Percentiles rank a stretch among this genome's conserved stretches.
These are phyloP conservation scores for Silurus lanzhouensis DNA, from an alignment of 2,797 vertebrate genomes.

Conservation along the genomic window DNA sequence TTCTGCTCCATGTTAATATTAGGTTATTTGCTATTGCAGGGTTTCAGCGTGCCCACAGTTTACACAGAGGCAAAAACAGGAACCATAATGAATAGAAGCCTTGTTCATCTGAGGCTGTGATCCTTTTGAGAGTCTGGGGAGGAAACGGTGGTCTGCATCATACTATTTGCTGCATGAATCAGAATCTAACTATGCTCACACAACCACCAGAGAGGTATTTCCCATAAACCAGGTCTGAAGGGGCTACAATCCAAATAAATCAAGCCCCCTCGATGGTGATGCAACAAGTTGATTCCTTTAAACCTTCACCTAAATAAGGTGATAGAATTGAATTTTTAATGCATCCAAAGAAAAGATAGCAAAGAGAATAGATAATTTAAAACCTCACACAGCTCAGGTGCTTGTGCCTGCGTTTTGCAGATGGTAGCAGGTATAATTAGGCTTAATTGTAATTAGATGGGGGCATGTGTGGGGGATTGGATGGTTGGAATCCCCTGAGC, in stretches of 20 bases:
- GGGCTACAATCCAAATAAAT: constrained; percentile 40
- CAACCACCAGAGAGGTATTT: constrained; percentile 45
- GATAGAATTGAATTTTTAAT: not conserved
- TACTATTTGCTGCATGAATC: constrained; percentile 59
- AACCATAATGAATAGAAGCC: constrained; percentile 51
- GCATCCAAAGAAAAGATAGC: not conserved
- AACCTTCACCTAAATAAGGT: not conserved
- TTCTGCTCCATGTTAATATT: constrained; percentile 51
- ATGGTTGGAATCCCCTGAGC: constrained; percentile 29
- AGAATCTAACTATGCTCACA: constrained; percentile 50
- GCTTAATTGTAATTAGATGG: constrained; percentile 52
- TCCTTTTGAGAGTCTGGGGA: constrained; percentile 60
- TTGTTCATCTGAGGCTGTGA: constrained; percentile 47
- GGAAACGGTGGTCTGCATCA: constrained; percentile 60
- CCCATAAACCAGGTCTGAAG: constrained; percentile 29
- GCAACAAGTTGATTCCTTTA: constrained; percentile 25
- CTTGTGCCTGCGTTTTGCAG: constrained; percentile 42
- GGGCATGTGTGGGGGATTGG: not conserved
- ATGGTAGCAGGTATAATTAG: constrained; percentile 39
- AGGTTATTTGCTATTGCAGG: constrained; percentile 43
- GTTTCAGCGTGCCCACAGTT: constrained; percentile 35
- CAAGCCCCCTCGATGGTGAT: constrained; percentile 12
- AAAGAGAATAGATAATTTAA: not conserved
- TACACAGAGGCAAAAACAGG: constrained; percentile 62
- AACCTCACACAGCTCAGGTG: constrained; percentile 5